Conservation (phyloP, 37 sponge, comb jelly and placozoan genomes). For the Halisarca cf. caerulea region DNA sequence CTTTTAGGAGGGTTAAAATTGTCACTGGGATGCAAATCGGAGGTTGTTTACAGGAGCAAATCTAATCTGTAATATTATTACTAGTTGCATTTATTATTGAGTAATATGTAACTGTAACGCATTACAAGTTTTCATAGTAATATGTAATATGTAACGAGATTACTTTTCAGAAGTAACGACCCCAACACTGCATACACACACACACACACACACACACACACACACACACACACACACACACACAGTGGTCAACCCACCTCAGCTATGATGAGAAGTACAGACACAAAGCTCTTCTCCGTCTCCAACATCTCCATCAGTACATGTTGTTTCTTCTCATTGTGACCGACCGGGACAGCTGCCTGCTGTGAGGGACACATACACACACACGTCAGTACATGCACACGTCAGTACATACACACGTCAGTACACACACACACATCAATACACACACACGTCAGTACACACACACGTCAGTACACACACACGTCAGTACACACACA, state of each 20-base stretch:
- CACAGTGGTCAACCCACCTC: slow-evolving; percentile 13
- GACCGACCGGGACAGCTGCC: neutral
- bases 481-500: too few species aligned
- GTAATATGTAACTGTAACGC: too few species aligned
- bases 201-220: slow-evolving; percentile 21
- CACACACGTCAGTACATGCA: neutral
- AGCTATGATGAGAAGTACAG: slow-evolving; percentile 47
- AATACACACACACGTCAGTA: neutral
- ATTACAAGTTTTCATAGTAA: too few species aligned
- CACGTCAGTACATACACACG: too few species aligned
- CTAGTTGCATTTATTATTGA: too few species aligned
- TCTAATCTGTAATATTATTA: too few species aligned
- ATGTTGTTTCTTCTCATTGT: slow-evolving; percentile 51
- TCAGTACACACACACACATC: neutral
- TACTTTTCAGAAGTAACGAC: too few species aligned
- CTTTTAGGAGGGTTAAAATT: too few species aligned
- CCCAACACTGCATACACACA: too few species aligned
- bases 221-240: slow-evolving; percentile 8
- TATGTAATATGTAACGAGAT: too few species aligned
- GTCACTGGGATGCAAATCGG: too few species aligned
- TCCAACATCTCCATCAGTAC: slow-evolving; percentile 66
- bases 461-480: neutral
- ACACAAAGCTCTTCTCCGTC: slow-evolving; percentile 76
- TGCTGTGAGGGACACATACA: neutral
- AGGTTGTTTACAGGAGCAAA: too few species aligned